A percentile compares a stretch with the other conserved stretches of the same genome.
Conservation (phyloP, 2,113 vertebrate genomes). For the Plestiodon gilberti region DNA sequence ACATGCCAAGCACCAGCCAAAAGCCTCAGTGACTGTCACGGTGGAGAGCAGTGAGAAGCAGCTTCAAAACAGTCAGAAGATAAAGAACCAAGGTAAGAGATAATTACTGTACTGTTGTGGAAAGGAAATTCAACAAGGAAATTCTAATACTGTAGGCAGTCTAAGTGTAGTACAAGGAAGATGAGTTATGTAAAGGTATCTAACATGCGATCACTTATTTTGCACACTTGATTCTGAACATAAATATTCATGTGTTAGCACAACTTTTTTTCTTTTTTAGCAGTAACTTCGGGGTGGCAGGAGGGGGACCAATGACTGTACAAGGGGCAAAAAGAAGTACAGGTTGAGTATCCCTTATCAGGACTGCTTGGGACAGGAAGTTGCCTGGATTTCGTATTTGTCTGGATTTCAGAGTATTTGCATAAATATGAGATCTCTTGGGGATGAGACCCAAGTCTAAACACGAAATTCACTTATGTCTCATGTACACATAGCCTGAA, state of each 20-base stretch:
- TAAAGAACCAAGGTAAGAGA: conserved; percentile 37
- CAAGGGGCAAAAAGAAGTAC: neutral
- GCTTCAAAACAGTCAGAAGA: fast-evolving
- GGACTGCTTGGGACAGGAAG: no score
- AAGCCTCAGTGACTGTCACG: fast-evolving
- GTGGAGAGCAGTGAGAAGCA: fast-evolving
- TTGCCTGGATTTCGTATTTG: no score
- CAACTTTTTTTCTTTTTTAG: neutral
- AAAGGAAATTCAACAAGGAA: no score
- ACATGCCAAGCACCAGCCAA: neutral
- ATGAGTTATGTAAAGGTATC: neutral
- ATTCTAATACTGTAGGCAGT: neutral
- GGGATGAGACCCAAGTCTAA: no score
- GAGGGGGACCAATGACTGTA: neutral
- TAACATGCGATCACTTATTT: neutral
- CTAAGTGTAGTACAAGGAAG: neutral
- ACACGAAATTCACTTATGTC: no score
- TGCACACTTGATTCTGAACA: neutral
- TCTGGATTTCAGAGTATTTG: no score
- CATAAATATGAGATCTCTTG: no score
- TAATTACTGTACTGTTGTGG: no score
- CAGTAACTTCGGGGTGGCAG: neutral
- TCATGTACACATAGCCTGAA: no score
- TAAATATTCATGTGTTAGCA: neutral
- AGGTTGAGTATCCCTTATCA: no score